A percentile compares a stretch with the other conserved stretches of the same genome.
Evolutionary conservation across 2,113 vertebrate species (phyloP).

Genomic region (Shinisaurus crocodilurus): DNA sequence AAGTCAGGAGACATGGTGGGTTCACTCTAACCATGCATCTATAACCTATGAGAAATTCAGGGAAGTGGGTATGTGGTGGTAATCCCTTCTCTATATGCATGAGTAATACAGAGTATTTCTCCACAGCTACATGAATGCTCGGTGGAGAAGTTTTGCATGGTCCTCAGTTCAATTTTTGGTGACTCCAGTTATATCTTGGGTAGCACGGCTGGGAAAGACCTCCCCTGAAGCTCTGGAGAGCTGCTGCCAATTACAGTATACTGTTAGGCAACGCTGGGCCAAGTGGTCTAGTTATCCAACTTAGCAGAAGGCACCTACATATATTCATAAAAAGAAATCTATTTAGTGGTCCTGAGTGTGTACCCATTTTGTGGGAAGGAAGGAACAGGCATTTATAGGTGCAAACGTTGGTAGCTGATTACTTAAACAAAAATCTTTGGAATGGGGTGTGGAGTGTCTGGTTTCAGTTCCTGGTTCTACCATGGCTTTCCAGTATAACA

Average conservation of each 20-base stretch:
- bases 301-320: neutral
- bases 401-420: neutral
- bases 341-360: neutral
- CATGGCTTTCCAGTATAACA: neutral
- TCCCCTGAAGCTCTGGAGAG: neutral
- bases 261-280: neutral
- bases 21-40: neutral
- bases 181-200: neutral
- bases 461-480: conserved; percentile 18
- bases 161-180: neutral
- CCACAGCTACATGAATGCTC: neutral
- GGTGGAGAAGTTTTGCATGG: neutral
- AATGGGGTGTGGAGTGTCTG: neutral
- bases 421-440: neutral
- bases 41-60: neutral
- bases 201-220: neutral
- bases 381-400: neutral
- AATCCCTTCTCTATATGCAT: neutral
- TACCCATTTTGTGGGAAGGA: neutral
- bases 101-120: neutral
- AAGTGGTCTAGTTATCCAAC: neutral
- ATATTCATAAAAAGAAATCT: neutral
- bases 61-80: neutral
- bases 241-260: neutral
- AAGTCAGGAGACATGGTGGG: neutral